Evolutionary conservation across 1,140 invertebrate species (phyloP), one percentile per base, ranked within the genome.

Genomic region (Cydia fagiglandana): DNA sequence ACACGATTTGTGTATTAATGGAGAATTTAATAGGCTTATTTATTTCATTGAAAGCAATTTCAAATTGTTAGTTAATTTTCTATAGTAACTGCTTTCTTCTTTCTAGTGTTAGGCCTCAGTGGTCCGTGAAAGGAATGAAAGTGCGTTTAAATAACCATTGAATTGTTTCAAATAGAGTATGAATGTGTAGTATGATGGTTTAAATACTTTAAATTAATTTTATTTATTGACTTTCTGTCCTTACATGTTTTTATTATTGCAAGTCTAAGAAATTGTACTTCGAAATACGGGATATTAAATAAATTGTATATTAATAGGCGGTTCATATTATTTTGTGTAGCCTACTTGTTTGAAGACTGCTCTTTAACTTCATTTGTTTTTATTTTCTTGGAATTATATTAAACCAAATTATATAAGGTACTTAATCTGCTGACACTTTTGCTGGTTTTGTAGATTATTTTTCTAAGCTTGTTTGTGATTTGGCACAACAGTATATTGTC

Each of bases 121-220:
- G 66, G 66, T 38, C 66, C 66, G 34, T 70, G 30, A 70, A 70
- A 70, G 24, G 5, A 45, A 70, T 13, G 17, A 70, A 66, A 70
- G n/a, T n/a, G 66, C 66, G 34, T 70, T 45, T 7, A 38, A 70
- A 41, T 41, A 17, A 20, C 10, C 34, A 17, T 38, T 13, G 9
- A 70, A 70, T 70, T 41, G 30, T 17, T 61, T 45, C 34, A 38
- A 38, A 70, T 34, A 70, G 66, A 41, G 34, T 70, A 70, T 30
- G 64, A 34, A 34, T 38, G 66, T 70, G 34, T 45, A 61, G 56
- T 61, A 61, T 61, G n/a, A 53, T 68, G 17, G 45, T 70, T 41
- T 38, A 70, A 70, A 17, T 68, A 38, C 45, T 70, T 41, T 38
- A 70, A 70, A 17, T 70, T 17, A 38, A 70, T 70, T 70, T 70